Evolutionary conservation across 2,888 invertebrate genomes (phyloP), one percentile per base, ranked within the genome.

Genomic region (Polydrusus pterygomalis): DNA sequence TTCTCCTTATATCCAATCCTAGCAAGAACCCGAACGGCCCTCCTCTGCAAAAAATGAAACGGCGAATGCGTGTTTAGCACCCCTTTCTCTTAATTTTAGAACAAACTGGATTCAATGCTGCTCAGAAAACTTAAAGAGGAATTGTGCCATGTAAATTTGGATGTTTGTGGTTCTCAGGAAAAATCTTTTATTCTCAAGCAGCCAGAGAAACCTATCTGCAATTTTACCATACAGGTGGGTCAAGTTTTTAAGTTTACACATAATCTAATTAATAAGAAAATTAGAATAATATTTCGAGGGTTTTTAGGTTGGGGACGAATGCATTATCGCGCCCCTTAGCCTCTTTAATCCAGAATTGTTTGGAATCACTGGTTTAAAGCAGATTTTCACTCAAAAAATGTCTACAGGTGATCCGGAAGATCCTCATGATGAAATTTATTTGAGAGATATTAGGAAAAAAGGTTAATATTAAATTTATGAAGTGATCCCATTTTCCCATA

Each of bases 391-490:
- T 11, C 96, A 96, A 83, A 92, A 91, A 80, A 87, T 91, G 54
- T 91, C 90, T 47, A 88, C 90, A 63, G 93, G 96, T 2, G 97
- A 97, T 84, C 93, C 97, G 0, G 96, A 97, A 87, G 98, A 98
- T 88, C 97, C 97, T 2, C 96, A 96, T 85, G 97, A 98, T 89
- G 96, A 96, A 13, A 95, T 95, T 84, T 98, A 96, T 85, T 89
- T 98, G 11, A 90, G 96, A 78, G 97, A 97, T 89, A 97, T 96
- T 0, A 94, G 96, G 79, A 82, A 79, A 60, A 83, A 82, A 78
- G 81, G 92, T 92, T 85, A 86, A 87, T 38, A n/a, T 43, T 43
- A n/a, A 9, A 43, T 3, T 43, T 43, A n/a, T 43, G 13, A 43
- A 13, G n/a, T 40, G 40, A 11, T 40, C 5, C 25, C 25, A n/a